These are phyloP conservation scores for Apotomis turbidana DNA, from an alignment of 2,888 invertebrate species.

Conservation along the genomic window DNA sequence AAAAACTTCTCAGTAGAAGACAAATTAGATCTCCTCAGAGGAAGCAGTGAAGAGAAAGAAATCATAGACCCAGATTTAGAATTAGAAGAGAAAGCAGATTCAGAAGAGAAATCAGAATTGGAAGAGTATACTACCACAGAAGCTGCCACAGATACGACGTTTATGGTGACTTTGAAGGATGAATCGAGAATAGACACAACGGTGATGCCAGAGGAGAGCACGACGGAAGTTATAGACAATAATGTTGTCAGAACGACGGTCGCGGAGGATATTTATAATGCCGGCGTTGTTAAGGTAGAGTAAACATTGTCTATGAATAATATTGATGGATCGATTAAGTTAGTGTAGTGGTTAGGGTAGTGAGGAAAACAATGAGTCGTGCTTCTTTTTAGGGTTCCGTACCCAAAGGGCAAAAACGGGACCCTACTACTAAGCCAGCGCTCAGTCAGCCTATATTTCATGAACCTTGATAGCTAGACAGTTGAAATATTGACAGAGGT, in stretches of 20 bases:
- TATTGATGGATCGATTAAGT: constrained; percentile 13
- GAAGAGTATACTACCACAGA: constrained; percentile 41
- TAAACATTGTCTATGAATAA: constrained; percentile 42
- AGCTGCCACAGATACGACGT: neutral
- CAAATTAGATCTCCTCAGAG: constrained; percentile 22
- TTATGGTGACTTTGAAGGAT: constrained; percentile 9
- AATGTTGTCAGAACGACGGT: constrained; percentile 52
- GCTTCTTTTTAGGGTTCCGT: too few species aligned
- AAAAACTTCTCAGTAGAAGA: constrained; percentile 32
- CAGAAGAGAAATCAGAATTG: constrained; percentile 30
- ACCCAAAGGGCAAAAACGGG: too few species aligned
- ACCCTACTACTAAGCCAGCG: too few species aligned
- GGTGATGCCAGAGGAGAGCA: constrained; percentile 22
- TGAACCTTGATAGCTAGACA: too few species aligned
- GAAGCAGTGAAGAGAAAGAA: constrained; percentile 36
- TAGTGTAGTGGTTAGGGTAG: neutral
- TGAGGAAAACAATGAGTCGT: too few species aligned
- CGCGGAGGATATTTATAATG: constrained; percentile 50
- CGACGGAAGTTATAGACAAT: constrained; percentile 53
- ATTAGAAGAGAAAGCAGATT: constrained; percentile 26
- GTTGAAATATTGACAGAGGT: too few species aligned
- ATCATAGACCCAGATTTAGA: neutral
- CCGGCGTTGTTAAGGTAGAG: constrained; percentile 44
- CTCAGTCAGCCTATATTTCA: too few species aligned
- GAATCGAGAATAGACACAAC: constrained; percentile 19